phyloP scores from a whole-genome alignment of 2,113 vertebrate genomes.

The Leiothrix lutea region DNA sequence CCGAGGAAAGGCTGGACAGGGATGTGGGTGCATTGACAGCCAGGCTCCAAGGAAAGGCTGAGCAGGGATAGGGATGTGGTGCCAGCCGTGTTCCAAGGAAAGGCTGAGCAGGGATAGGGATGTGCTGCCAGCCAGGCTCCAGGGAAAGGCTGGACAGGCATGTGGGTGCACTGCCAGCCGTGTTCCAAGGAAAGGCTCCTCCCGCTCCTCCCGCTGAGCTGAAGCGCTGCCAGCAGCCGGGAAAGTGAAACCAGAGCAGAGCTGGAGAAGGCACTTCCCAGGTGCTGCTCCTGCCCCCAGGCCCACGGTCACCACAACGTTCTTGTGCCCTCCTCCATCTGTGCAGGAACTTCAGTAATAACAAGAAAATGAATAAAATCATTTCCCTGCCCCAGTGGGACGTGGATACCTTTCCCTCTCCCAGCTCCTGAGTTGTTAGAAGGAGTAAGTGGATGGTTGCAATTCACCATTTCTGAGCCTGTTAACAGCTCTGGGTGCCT shows the following conservation, averaged over 20 bases:
- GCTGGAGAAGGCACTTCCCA: not conserved
- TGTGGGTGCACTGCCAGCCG: too few relatives aligned
- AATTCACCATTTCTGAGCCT: not conserved
- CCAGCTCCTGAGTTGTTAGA: not conserved
- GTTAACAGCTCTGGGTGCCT: not conserved
- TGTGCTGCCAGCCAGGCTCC: not conserved
- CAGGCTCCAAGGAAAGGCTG: too few relatives aligned
- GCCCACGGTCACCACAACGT: not conserved
- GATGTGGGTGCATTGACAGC: not conserved
- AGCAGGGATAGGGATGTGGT: too few relatives aligned
- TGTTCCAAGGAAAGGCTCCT: not conserved
- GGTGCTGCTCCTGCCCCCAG: accelerated
- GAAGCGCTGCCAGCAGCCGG: not conserved
- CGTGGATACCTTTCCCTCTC: not conserved
- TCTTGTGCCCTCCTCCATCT: not conserved
- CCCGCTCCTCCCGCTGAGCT: not conserved
- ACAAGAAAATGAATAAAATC: not conserved
- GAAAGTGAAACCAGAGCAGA: not conserved
- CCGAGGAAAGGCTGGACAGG: not conserved
- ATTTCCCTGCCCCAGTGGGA: not conserved
- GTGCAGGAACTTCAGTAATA: not conserved
- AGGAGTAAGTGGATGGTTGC: not conserved
- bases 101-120: too few relatives aligned
- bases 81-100: too few relatives aligned
- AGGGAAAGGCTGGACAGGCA: too few relatives aligned